Evolutionary conservation across 53 echinoderm and acorn worm genomes (phyloP).

Genomic region (Crossaster papposus): DNA sequence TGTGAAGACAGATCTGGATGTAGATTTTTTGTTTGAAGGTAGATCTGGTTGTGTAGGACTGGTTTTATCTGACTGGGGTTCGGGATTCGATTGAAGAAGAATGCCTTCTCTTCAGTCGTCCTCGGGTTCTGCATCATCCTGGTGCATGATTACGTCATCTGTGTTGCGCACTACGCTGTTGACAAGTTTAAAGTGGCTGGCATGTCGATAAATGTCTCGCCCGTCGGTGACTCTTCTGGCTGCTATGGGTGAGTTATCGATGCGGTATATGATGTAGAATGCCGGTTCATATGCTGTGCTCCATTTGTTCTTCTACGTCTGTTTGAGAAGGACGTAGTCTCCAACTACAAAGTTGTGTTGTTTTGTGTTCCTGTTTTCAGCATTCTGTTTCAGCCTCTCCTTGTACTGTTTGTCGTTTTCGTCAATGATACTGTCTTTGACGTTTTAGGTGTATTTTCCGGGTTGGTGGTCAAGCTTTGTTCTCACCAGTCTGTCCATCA

Average conservation of each 20-base stretch:
- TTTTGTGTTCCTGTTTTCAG: constrained; percentile 54
- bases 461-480: constrained; percentile 53
- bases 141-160: not conserved
- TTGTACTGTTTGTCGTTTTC: constrained; percentile 55
- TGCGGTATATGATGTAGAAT: constrained; percentile 53
- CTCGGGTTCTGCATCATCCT: not conserved
- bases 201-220: constrained; percentile 49
- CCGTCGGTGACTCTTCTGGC: constrained; percentile 57
- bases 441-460: not conserved
- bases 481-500: constrained; percentile 60
- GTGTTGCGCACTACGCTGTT: constrained; percentile 46
- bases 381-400: constrained; percentile 34
- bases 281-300: constrained; percentile 66
- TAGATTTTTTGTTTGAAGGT: not conserved
- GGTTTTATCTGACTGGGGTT: not conserved
- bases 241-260: constrained; percentile 56
- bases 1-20: not conserved
- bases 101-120: constrained; percentile 23
- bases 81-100: constrained; percentile 6
- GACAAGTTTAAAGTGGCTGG: constrained; percentile 62
- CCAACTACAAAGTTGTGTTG: constrained; percentile 56
- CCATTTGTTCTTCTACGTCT: constrained; percentile 64
- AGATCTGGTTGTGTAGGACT: not conserved
- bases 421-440: constrained; percentile 18
- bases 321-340: constrained; percentile 62